These are phyloP conservation scores for Nomada lathburiana DNA, from an alignment of 2,888 invertebrate species.

Conservation along the genomic window DNA sequence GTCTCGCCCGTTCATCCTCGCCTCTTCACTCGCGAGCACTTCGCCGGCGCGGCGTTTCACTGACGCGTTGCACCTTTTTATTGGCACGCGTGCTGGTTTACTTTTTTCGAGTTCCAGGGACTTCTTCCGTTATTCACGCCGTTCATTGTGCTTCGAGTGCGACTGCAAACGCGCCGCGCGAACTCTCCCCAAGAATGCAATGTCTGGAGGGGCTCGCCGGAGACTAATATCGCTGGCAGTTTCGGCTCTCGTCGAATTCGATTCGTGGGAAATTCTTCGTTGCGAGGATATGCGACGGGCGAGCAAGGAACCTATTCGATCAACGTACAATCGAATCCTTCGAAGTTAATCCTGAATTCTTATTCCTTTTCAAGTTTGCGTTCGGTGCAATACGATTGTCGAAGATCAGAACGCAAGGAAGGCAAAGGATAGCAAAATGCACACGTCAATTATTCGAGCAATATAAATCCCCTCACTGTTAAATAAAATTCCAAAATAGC, in stretches of 20 bases:
- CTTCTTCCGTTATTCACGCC: slow-evolving; percentile 21
- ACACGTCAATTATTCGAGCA: too few species aligned
- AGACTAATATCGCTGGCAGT: neutral
- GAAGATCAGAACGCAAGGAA: too few species aligned
- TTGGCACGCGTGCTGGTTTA: slow-evolving; percentile 53
- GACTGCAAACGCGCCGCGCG: slow-evolving; percentile 27
- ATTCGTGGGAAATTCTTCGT: neutral
- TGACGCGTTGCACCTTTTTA: slow-evolving; percentile 51
- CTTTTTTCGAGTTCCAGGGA: slow-evolving; percentile 33
- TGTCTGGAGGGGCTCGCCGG: slow-evolving; percentile 2
- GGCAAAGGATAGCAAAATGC: too few species aligned
- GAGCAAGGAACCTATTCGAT: too few species aligned
- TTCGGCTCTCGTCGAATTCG: slow-evolving; percentile 1
- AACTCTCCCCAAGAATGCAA: slow-evolving; percentile 15
- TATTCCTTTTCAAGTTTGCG: too few species aligned
- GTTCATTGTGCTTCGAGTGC: slow-evolving; percentile 45
- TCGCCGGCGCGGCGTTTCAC: slow-evolving; percentile 31
- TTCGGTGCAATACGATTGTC: too few species aligned
- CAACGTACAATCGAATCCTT: too few species aligned
- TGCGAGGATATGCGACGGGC: too few species aligned
- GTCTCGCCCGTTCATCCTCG: slow-evolving; percentile 37
- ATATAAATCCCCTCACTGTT: too few species aligned
- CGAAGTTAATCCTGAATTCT: too few species aligned
- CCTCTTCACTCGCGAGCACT: slow-evolving; percentile 45
- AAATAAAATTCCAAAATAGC: too few species aligned